Evolutionary conservation across 2,888 invertebrate species (phyloP).

Genomic region (Podotricha telesiphe): DNA sequence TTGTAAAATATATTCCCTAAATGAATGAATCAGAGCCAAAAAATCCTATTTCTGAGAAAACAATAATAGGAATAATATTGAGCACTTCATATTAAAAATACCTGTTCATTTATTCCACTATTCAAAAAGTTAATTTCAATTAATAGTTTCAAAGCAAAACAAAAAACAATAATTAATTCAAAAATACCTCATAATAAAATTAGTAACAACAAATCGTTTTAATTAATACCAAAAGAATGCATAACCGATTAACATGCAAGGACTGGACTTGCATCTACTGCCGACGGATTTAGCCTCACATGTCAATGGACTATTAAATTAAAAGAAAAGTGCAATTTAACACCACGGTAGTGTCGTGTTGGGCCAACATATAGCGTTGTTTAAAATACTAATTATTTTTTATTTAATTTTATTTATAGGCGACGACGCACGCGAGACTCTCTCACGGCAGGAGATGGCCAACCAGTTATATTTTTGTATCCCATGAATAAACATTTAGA

Average conservation of each 20-base stretch:
- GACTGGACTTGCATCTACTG: conserved; percentile 23
- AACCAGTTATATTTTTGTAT: conserved; percentile 60
- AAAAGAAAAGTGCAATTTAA: conserved; percentile 63
- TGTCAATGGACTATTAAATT: conserved; percentile 63
- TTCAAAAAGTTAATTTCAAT: too few relatives aligned
- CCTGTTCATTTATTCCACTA: background rate
- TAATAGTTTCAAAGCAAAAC: too few relatives aligned
- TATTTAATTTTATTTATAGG: conserved; percentile 78
- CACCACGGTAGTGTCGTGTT: conserved; percentile 65
- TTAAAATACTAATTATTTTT: conserved; percentile 74
- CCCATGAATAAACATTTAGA: conserved; percentile 59
- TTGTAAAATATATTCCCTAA: too few relatives aligned
- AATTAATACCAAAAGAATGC: conserved; percentile 23
- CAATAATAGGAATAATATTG: too few relatives aligned
- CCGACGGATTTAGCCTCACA: conserved; percentile 48
- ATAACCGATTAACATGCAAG: conserved; percentile 16
- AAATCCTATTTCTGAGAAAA: too few relatives aligned
- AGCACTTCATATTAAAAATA: too few relatives aligned
- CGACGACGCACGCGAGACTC: conserved; percentile 61
- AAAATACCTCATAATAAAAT: conserved; percentile 14
- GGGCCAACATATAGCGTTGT: conserved; percentile 60
- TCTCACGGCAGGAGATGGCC: conserved; percentile 60
- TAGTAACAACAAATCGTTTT: conserved; percentile 21
- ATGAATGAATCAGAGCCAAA: too few relatives aligned
- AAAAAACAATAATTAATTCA: background rate